Conservation (phyloP, 2,888 invertebrate species). For the Phaedon cochleariae region DNA sequence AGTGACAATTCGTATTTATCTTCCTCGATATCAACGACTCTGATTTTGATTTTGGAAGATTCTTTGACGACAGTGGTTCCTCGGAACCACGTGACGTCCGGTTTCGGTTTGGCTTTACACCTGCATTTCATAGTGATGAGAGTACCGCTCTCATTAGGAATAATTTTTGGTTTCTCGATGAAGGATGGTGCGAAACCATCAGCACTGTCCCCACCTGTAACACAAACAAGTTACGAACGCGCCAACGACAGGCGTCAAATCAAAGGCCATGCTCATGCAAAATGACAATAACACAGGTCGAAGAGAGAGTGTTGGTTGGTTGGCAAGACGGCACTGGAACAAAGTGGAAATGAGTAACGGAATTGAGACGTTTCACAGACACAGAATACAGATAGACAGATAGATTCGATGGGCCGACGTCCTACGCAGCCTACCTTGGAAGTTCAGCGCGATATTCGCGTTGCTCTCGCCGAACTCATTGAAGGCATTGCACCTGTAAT, state of each 20-base stretch:
- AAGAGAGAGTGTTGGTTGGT: constrained; percentile 45
- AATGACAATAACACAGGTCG: constrained; percentile 53
- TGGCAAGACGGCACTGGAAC: constrained; percentile 52
- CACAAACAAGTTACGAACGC: constrained; percentile 50
- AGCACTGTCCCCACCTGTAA: constrained; percentile 88
- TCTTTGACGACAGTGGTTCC: constrained; percentile 87
- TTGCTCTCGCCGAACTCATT: constrained; percentile 99
- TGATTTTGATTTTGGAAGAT: constrained; percentile 85
- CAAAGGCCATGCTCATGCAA: constrained; percentile 63
- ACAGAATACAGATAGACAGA: constrained; percentile 42
- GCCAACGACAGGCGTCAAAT: constrained; percentile 49
- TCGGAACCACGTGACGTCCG: constrained; percentile 94
- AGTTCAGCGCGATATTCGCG: constrained; percentile 99
- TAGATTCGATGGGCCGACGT: not conserved
- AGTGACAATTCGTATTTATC: constrained; percentile 88
- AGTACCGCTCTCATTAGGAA: constrained; percentile 97
- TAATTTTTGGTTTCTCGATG: constrained; percentile 98
- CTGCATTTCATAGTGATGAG: constrained; percentile 97
- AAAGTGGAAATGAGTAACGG: constrained; percentile 52
- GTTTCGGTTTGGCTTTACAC: constrained; percentile 94
- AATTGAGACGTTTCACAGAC: constrained; percentile 55
- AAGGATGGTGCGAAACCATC: constrained; percentile 96
- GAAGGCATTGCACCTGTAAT: constrained; percentile 98
- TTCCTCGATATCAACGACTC: constrained; percentile 78
- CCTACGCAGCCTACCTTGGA: constrained; percentile 83